A percentile compares a stretch with the other conserved stretches of the same genome.
phyloP scores from a whole-genome alignment of 2,797 vertebrate genomes.

The Myotis vivesi region DNA sequence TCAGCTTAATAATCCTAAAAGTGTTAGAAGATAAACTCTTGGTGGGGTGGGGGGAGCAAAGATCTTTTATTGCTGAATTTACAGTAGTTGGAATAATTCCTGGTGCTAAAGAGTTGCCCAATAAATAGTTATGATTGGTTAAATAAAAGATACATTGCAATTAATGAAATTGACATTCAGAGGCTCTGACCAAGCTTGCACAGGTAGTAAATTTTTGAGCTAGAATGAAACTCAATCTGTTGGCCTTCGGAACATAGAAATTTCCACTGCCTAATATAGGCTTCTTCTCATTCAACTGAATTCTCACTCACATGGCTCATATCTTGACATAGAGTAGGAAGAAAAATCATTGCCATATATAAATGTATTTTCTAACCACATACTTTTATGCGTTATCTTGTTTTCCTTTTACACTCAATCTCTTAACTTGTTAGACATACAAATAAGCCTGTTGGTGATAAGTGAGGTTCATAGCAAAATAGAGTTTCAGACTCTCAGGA shows the following conservation, averaged over 20 bases:
- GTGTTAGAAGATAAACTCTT: neutral
- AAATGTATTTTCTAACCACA: neutral
- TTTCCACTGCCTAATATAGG: neutral
- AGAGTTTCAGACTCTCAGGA: slow-evolving; percentile 12
- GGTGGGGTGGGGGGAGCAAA: neutral
- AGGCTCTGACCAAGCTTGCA: neutral
- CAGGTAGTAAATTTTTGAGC: neutral
- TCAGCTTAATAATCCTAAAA: slow-evolving; percentile 35
- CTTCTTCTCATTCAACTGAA: neutral
- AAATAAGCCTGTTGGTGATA: neutral
- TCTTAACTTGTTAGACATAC: neutral
- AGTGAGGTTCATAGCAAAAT: neutral
- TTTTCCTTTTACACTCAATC: neutral
- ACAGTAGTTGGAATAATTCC: slow-evolving; percentile 28
- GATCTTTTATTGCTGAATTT: slow-evolving; percentile 12
- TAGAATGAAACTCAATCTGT: neutral
- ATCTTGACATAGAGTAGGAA: slow-evolving; percentile 12
- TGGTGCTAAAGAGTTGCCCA: neutral
- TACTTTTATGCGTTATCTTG: neutral
- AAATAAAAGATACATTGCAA: slow-evolving; percentile 21
- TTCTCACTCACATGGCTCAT: neutral
- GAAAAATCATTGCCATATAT: neutral
- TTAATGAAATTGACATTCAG: slow-evolving; percentile 1
- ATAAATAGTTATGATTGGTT: neutral
- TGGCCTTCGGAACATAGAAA: neutral